phyloP scores from a whole-genome alignment of 2,113 vertebrate genomes.

The Pongo abelii region DNA sequence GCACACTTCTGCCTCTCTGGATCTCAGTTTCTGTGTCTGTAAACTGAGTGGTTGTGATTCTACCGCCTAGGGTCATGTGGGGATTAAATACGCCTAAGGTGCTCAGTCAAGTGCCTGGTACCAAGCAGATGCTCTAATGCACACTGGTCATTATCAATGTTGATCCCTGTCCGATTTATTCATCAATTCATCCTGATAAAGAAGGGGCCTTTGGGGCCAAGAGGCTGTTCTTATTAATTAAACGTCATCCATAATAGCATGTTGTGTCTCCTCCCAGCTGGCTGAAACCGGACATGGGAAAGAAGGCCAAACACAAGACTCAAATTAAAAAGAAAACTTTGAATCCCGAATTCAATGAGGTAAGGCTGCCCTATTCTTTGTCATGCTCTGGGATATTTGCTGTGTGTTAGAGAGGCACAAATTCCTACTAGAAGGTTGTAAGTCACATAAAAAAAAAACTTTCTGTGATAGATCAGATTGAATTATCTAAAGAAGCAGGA shows the following conservation, averaged over 20 bases:
- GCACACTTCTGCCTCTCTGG: background rate
- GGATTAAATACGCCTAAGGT: background rate
- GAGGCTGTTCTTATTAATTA: background rate
- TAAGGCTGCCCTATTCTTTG: conserved; percentile 62
- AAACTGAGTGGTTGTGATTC: background rate
- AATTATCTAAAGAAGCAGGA: background rate
- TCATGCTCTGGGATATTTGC: too few species aligned
- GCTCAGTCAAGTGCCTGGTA: background rate
- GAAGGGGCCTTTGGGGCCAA: background rate
- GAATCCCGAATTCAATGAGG: conserved; percentile 99
- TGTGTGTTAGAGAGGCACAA: background rate
- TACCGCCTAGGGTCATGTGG: background rate
- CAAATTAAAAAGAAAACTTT: conserved; percentile 99
- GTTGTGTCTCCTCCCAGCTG: conserved; percentile 84
- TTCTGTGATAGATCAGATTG: background rate
- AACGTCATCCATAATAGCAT: background rate
- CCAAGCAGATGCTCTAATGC: background rate
- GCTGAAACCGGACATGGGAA: conserved; percentile 98
- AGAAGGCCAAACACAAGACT: conserved; percentile 98
- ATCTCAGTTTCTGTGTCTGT: background rate
- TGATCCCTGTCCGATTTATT: background rate
- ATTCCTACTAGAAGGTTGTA: background rate
- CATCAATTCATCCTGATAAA: background rate
- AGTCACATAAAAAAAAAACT: too few species aligned
- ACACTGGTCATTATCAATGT: background rate